Percentiles rank a stretch among this genome's conserved stretches.
Evolutionary conservation across 1,140 invertebrate species (phyloP).

Genomic region (Schmidtea mediterranea): DNA sequence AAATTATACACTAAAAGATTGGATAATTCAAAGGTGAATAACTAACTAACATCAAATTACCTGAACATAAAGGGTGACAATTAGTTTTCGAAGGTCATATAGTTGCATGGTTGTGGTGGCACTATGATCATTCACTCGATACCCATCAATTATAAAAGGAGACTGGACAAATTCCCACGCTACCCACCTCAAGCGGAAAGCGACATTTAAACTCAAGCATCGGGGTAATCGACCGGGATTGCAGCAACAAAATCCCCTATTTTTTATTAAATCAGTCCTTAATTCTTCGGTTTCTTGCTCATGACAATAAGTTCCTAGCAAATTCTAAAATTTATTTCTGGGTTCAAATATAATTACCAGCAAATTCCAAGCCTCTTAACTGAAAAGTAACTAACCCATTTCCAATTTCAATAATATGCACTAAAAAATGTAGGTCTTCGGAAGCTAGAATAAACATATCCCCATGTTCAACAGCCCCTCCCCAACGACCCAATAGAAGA

Average conservation of each 20-base stretch:
- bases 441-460: constrained; percentile 90
- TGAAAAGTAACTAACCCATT: constrained; percentile 95
- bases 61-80: constrained; percentile 92
- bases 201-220: constrained; percentile 63
- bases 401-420: constrained; percentile 89
- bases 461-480: constrained; percentile 65
- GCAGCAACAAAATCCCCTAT: constrained; percentile 65
- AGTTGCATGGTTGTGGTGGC: constrained; percentile 83
- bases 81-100: constrained; percentile 76
- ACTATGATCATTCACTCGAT: constrained; percentile 85
- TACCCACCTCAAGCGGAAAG: constrained; percentile 80
- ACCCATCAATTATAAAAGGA: constrained; percentile 86
- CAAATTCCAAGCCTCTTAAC: constrained; percentile 74
- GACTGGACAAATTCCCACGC: constrained; percentile 71
- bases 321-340: constrained; percentile 3
- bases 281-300: constrained; percentile 53
- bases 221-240: constrained; percentile 66
- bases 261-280: constrained; percentile 75
- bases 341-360: constrained; percentile 32
- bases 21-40: constrained; percentile 1
- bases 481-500: constrained; percentile 48
- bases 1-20: constrained; percentile 62
- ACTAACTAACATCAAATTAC: constrained; percentile 24
- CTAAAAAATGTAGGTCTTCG: constrained; percentile 82
- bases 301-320: constrained; percentile 65